Conservation (phyloP, 2,888 invertebrate species). For the Erebia palarica region DNA sequence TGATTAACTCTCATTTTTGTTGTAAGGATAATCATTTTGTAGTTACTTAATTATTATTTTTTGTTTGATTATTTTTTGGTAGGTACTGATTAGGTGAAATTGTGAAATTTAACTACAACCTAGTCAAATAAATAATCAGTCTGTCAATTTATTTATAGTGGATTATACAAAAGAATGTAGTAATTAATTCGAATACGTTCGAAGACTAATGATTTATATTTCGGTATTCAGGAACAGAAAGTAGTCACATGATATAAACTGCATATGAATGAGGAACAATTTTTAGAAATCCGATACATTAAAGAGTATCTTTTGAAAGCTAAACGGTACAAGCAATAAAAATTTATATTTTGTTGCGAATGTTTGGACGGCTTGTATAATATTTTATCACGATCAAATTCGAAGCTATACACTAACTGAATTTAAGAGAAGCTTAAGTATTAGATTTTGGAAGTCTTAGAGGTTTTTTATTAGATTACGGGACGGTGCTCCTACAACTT, state of each 20-base stretch:
- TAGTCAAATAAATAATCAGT: neutral
- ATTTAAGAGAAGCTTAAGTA: neutral
- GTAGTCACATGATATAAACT: constrained; percentile 23
- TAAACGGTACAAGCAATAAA: constrained; percentile 23
- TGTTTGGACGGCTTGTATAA: constrained; percentile 7
- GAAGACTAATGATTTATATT: constrained; percentile 9
- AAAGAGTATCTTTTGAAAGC: constrained; percentile 18
- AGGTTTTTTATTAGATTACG: neutral
- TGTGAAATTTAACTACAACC: too few relatives aligned
- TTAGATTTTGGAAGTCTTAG: neutral
- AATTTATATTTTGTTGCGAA: constrained; percentile 14
- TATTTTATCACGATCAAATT: constrained; percentile 9
- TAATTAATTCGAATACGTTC: neutral
- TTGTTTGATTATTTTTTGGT: too few relatives aligned
- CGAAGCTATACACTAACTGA: neutral
- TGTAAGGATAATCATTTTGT: too few relatives aligned
- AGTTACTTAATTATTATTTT: too few relatives aligned
- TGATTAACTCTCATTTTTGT: too few relatives aligned
- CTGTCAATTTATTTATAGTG: neutral
- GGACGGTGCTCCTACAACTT: neutral
- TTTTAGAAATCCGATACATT: constrained; percentile 22
- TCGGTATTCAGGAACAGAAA: constrained; percentile 26
- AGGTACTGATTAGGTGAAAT: too few relatives aligned
- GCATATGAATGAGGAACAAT: constrained; percentile 34
- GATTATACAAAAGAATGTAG: neutral